Percentiles rank a stretch among this genome's conserved stretches.
Evolutionary conservation across 1,140 invertebrate species (phyloP).

Genomic region (Belonocnema kinseyi): DNA sequence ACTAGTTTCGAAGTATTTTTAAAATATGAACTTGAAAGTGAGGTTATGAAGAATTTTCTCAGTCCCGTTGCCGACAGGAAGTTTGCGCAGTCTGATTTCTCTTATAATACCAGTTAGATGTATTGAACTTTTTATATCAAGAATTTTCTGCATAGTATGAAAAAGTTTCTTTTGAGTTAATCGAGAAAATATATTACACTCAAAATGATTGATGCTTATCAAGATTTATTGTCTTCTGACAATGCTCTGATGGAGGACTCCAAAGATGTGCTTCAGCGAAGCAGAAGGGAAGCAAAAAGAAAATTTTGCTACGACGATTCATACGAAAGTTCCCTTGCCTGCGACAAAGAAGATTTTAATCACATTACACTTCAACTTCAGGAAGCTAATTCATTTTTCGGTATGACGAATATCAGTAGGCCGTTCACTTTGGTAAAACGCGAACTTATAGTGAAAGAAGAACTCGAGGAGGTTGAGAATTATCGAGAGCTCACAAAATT

Average conservation of each 20-base stretch:
- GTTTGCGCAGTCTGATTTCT: not conserved
- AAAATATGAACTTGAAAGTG: not conserved
- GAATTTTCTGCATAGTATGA: not conserved
- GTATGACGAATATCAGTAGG: slow-evolving; percentile 18
- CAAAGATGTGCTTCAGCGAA: slow-evolving; percentile 1
- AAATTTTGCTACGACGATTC: slow-evolving; percentile 17
- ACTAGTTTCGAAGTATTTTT: not conserved
- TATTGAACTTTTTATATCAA: not conserved
- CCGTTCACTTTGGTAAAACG: slow-evolving; percentile 21
- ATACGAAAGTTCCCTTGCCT: not conserved
- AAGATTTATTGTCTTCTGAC: slow-evolving; percentile 16
- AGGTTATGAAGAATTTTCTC: slow-evolving; percentile 2
- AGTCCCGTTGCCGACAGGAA: slow-evolving; percentile 15
- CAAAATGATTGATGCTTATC: slow-evolving; percentile 12
- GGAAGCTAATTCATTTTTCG: slow-evolving; percentile 26
- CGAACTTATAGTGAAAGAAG: slow-evolving; percentile 21
- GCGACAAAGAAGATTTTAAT: slow-evolving; percentile 1
- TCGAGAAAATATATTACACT: not conserved
- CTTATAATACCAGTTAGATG: not conserved
- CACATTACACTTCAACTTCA: slow-evolving; percentile 4
- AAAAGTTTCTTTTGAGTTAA: not conserved
- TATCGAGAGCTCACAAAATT: slow-evolving; percentile 17
- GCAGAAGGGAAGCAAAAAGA: slow-evolving; percentile 12
- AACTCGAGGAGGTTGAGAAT: slow-evolving; percentile 8
- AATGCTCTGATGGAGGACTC: slow-evolving; percentile 3